Evolutionary conservation across 2,797 vertebrate genomes (phyloP).

Genomic region (Neosalanx taihuensis): DNA sequence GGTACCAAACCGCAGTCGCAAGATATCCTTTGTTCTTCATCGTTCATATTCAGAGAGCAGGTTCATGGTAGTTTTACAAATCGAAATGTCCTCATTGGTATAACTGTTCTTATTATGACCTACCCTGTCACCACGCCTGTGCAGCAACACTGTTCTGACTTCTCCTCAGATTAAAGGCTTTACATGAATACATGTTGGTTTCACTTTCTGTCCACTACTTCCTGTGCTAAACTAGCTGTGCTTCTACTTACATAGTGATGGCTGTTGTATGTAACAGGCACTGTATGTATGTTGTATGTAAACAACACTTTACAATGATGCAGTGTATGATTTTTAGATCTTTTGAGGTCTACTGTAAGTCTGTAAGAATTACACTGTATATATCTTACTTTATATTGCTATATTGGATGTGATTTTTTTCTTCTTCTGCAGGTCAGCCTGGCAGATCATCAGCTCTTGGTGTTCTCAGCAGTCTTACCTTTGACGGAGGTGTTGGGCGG

Average conservation of each 20-base stretch:
- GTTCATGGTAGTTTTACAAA: conserved; percentile 61
- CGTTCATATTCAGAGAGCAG: not conserved
- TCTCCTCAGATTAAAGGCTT: not conserved
- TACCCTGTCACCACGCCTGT: not conserved
- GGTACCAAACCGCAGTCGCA: not conserved
- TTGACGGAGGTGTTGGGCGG: conserved; percentile 98
- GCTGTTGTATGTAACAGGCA: not conserved
- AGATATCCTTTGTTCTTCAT: conserved; percentile 11
- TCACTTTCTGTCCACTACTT: not conserved
- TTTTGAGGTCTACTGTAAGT: no score
- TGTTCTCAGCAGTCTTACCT: conserved; percentile 72
- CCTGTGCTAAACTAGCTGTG: not conserved
- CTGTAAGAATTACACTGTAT: no score
- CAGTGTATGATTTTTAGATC: no score
- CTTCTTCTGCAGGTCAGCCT: not conserved
- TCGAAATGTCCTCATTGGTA: not conserved
- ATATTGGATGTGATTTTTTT: not conserved
- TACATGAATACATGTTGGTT: not conserved
- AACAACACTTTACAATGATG: no score
- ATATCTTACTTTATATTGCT: no score
- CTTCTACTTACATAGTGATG: not conserved
- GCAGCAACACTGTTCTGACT: not conserved
- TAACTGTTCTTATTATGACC: not conserved
- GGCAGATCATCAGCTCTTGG: not conserved
- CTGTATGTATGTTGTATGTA: not conserved